phyloP scores from a whole-genome alignment of 2,888 invertebrate genomes.

The Diadromus collaris region DNA sequence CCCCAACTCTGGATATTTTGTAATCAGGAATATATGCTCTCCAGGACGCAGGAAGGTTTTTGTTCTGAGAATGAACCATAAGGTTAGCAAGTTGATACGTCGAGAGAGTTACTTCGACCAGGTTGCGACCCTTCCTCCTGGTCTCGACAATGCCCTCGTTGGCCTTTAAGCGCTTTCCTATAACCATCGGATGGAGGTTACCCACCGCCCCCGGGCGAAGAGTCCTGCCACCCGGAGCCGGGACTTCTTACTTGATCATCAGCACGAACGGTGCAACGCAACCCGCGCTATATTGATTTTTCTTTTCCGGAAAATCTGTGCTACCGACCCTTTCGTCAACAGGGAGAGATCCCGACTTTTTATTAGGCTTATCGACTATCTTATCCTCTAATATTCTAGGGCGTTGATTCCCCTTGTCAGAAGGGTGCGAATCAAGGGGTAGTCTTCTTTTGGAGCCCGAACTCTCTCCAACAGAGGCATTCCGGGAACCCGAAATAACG shows the following conservation, averaged over 20 bases:
- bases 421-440: background rate
- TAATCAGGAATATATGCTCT: constrained; percentile 11
- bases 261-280: background rate
- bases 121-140: constrained; percentile 14
- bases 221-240: background rate
- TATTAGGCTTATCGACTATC: too few species aligned
- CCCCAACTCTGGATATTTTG: background rate
- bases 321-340: background rate
- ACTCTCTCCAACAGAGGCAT: background rate
- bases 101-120: background rate
- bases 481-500: background rate
- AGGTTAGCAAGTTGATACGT: constrained; percentile 12
- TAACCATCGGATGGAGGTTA: background rate
- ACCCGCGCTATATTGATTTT: background rate
- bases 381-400: background rate
- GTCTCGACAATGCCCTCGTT: background rate
- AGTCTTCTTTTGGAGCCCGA: background rate
- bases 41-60: background rate
- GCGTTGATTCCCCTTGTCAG: background rate
- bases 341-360: background rate
- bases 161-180: background rate
- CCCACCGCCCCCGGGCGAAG: background rate
- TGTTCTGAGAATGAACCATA: background rate
- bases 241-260: background rate
- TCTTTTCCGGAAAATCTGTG: background rate